These are phyloP conservation scores for Hylaea fasciaria DNA, from an alignment of 2,888 invertebrate genomes.

Conservation along the genomic window DNA sequence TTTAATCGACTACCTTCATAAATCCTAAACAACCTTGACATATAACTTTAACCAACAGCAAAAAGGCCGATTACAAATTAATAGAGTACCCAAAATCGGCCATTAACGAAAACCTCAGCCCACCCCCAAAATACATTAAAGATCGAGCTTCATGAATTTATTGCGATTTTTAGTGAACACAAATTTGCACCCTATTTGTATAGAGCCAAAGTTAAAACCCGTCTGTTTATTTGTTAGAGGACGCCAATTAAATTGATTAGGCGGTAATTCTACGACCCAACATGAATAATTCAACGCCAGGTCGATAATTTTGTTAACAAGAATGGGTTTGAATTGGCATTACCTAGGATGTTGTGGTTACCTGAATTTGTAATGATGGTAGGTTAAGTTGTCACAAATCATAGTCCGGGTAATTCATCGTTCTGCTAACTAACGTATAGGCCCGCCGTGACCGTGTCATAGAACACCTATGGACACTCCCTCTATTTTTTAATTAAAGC, in stretches of 20 bases:
- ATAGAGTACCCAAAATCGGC: slow-evolving; percentile 40
- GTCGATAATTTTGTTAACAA: slow-evolving; percentile 44
- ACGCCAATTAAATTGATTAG: slow-evolving; percentile 52
- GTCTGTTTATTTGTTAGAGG: slow-evolving; percentile 1
- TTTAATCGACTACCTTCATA: slow-evolving; percentile 3
- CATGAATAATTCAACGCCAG: slow-evolving; percentile 55
- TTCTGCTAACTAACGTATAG: too few relatives aligned
- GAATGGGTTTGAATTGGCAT: slow-evolving; percentile 18
- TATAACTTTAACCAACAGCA: slow-evolving; percentile 25
- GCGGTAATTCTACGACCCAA: slow-evolving; percentile 38
- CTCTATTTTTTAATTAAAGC: too few relatives aligned
- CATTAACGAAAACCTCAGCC: slow-evolving; percentile 37
- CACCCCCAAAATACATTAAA: slow-evolving; percentile 45
- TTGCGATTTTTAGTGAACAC: slow-evolving; percentile 25
- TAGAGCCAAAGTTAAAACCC: slow-evolving; percentile 2
- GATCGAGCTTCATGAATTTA: slow-evolving; percentile 51
- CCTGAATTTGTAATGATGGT: not conserved
- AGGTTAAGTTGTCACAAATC: not conserved
- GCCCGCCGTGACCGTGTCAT: too few relatives aligned
- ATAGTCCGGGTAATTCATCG: not conserved
- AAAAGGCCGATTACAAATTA: slow-evolving; percentile 39
- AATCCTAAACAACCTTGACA: slow-evolving; percentile 15
- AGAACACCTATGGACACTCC: too few relatives aligned
- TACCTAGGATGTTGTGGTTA: slow-evolving; percentile 10
- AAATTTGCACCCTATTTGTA: slow-evolving; percentile 11